Evolutionary conservation across 2,888 invertebrate species (phyloP).

Genomic region (Synanthedon vespiformis): DNA sequence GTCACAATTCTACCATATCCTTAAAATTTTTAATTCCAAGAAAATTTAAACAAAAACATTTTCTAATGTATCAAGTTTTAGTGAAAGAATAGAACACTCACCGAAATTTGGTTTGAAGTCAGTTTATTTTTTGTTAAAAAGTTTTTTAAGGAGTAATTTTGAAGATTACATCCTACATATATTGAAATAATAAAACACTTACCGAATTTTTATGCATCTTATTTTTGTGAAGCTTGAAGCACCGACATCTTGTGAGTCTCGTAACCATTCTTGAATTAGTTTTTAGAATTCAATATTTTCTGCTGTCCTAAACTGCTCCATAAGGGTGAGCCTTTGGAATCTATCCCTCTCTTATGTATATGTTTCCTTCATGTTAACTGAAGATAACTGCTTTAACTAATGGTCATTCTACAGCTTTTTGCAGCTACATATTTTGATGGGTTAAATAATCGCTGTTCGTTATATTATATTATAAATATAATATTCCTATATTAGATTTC

Average conservation of each 20-base stretch:
- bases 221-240: conserved; percentile 51
- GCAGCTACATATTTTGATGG: conserved; percentile 59
- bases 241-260: conserved; percentile 57
- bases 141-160: too few relatives aligned
- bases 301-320: conserved; percentile 79
- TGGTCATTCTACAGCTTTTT: conserved; percentile 37
- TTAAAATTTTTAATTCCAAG: too few relatives aligned
- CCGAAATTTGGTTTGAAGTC: too few relatives aligned
- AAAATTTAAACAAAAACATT: too few relatives aligned
- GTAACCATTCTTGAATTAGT: conserved; percentile 31
- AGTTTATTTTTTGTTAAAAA: too few relatives aligned
- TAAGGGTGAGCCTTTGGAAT: conserved; percentile 75
- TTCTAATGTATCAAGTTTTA: too few relatives aligned
- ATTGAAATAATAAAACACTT: conserved; percentile 26
- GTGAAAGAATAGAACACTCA: conserved; percentile 27
- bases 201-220: conserved; percentile 64
- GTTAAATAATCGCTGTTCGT: conserved; percentile 13
- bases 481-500: conserved; percentile 10
- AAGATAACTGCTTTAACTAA: conserved; percentile 14
- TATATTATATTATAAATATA: too few relatives aligned
- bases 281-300: conserved; percentile 61
- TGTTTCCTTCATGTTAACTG: conserved; percentile 32
- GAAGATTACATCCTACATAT: too few relatives aligned
- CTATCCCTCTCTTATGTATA: conserved; percentile 52
- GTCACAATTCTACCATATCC: too few relatives aligned